Conservation (phyloP, 2,797 vertebrate species). For the Enteromius viviparus region DNA sequence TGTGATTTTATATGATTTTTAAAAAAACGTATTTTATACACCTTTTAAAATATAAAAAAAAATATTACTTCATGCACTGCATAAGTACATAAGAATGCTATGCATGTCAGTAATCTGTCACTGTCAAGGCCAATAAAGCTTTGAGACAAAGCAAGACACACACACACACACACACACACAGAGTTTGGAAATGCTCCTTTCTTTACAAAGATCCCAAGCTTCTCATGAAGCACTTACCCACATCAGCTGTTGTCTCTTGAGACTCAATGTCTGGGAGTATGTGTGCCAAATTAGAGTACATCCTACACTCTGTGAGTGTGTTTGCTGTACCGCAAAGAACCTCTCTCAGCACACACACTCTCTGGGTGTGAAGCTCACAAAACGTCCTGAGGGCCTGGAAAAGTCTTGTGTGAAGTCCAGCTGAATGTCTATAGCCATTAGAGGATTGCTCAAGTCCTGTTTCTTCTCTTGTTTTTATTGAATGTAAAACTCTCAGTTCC, state of each 20-base stretch:
- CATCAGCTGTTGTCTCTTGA: conserved; percentile 15
- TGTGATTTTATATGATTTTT: too few relatives aligned
- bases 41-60: too few relatives aligned
- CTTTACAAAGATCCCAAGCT: conserved; percentile 1
- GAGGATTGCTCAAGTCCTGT: conserved; percentile 5
- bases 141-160: neutral
- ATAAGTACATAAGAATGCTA: neutral
- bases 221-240: conserved; percentile 53
- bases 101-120: neutral
- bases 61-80: neutral
- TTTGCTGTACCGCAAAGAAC: conserved; percentile 50
- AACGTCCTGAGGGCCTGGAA: conserved; percentile 64
- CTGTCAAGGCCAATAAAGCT: neutral
- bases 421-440: conserved; percentile 26
- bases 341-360: conserved; percentile 63
- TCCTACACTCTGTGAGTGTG: conserved; percentile 28
- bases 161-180: neutral
- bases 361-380: conserved; percentile 60
- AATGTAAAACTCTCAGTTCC: conserved; percentile 45
- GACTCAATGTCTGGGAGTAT: conserved; percentile 50
- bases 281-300: conserved; percentile 26
- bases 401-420: conserved; percentile 53
- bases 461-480: conserved; percentile 23
- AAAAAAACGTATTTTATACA: too few relatives aligned
- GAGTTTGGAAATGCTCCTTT: neutral